A percentile compares a stretch with the other conserved stretches of the same genome.
phyloP scores from a whole-genome alignment of 2,113 vertebrate species.

The Peromyscus californicus region DNA sequence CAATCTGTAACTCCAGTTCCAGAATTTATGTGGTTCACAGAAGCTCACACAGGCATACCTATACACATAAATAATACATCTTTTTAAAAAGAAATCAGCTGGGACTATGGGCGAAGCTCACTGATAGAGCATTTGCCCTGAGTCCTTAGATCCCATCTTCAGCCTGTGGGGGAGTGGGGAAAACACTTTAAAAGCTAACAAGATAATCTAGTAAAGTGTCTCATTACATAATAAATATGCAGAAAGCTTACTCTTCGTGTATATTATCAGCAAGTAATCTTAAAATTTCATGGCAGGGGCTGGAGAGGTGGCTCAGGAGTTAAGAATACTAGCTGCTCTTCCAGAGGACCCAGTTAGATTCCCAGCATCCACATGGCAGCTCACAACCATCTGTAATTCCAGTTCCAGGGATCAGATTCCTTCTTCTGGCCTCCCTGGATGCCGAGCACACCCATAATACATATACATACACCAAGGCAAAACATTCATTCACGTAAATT shows the following conservation, averaged over 20 bases:
- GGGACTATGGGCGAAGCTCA: neutral
- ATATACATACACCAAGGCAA: neutral
- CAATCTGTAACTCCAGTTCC: neutral
- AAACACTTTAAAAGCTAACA: neutral
- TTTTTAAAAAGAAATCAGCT: neutral
- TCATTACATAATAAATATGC: neutral
- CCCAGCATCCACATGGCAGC: neutral
- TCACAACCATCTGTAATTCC: neutral
- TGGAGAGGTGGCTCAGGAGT: neutral
- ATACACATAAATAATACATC: neutral
- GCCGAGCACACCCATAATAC: neutral
- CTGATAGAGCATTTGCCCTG: neutral
- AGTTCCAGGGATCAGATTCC: neutral
- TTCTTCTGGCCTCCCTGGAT: neutral
- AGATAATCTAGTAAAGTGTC: neutral
- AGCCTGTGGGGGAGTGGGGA: neutral
- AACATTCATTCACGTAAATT: neutral
- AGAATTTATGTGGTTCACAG: neutral
- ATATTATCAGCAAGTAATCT: neutral
- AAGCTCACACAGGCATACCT: neutral
- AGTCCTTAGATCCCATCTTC: neutral
- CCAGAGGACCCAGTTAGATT: neutral
- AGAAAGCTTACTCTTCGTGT: neutral
- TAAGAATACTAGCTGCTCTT: neutral
- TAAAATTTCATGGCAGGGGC: neutral